A percentile compares a stretch with the other conserved stretches of the same genome.
Evolutionary conservation across 1,140 invertebrate genomes (phyloP).

Genomic region (Trichogramma pretiosum): DNA sequence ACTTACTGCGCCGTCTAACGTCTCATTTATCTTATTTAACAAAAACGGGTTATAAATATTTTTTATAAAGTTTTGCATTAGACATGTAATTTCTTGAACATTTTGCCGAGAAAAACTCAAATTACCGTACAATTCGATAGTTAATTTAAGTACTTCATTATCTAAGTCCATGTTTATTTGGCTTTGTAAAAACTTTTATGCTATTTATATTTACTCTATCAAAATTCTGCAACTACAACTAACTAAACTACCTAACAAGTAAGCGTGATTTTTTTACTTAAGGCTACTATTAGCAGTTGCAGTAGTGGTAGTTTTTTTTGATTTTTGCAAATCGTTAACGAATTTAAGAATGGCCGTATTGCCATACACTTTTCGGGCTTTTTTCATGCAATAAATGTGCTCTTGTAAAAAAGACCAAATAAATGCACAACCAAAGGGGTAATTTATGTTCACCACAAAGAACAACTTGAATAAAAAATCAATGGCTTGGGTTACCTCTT

Average conservation of each 20-base stretch:
- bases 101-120: background rate
- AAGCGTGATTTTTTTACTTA: no score
- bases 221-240: no score
- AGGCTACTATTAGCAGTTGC: no score
- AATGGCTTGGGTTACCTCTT: slow-evolving; percentile 2
- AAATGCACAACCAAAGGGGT: slow-evolving; percentile 7
- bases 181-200: background rate
- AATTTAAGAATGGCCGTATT: background rate
- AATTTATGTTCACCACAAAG: slow-evolving; percentile 12
- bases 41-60: background rate
- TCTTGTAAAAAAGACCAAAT: slow-evolving; percentile 14
- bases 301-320: background rate
- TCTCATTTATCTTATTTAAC: background rate
- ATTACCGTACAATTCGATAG: background rate
- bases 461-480: slow-evolving; percentile 11
- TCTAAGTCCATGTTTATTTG: background rate
- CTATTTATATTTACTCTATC: no score
- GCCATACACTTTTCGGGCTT: background rate
- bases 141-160: background rate
- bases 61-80: background rate
- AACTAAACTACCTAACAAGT: no score
- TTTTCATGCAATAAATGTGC: slow-evolving; percentile 5
- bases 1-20: background rate
- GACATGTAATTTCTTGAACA: background rate
- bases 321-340: background rate